phyloP scores from a whole-genome alignment of 2,113 vertebrate species.

The Trichomycterus rosablanca region DNA sequence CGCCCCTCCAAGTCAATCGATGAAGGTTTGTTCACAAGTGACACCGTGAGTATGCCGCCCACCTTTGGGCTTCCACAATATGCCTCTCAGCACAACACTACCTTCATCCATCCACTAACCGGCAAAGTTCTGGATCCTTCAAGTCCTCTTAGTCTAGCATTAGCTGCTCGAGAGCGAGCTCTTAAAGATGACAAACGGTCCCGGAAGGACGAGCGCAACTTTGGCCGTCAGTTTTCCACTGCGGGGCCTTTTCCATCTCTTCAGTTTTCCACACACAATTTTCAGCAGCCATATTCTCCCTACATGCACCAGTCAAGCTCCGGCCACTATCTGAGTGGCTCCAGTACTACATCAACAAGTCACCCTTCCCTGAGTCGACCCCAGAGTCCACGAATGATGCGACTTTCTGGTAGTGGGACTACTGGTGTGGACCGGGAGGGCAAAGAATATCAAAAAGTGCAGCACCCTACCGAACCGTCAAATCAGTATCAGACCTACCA shows the following conservation, averaged over 20 bases:
- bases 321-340: slow-evolving; percentile 60
- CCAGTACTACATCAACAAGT: slow-evolving; percentile 56
- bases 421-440: slow-evolving; percentile 47
- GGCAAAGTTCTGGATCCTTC: slow-evolving; percentile 84
- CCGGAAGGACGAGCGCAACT: slow-evolving; percentile 69
- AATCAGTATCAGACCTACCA: slow-evolving; percentile 54
- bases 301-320: slow-evolving; percentile 59
- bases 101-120: slow-evolving; percentile 87
- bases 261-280: slow-evolving; percentile 57
- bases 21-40: slow-evolving; percentile 84
- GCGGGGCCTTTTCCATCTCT: slow-evolving; percentile 63
- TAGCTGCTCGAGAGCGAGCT: slow-evolving; percentile 82
- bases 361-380: slow-evolving; percentile 61
- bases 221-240: slow-evolving; percentile 65
- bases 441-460: slow-evolving; percentile 67
- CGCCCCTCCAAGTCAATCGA: slow-evolving; percentile 88
- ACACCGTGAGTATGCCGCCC: slow-evolving; percentile 75
- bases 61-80: slow-evolving; percentile 74
- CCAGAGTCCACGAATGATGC: slow-evolving; percentile 67
- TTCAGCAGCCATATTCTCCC: slow-evolving; percentile 55
- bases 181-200: slow-evolving; percentile 78
- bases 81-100: slow-evolving; percentile 65
- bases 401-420: slow-evolving; percentile 52
- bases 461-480: slow-evolving; percentile 67
- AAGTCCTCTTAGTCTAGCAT: slow-evolving; percentile 80